These are phyloP conservation scores for Erebia aethiops DNA, from an alignment of 2,888 invertebrate genomes.

Conservation along the genomic window DNA sequence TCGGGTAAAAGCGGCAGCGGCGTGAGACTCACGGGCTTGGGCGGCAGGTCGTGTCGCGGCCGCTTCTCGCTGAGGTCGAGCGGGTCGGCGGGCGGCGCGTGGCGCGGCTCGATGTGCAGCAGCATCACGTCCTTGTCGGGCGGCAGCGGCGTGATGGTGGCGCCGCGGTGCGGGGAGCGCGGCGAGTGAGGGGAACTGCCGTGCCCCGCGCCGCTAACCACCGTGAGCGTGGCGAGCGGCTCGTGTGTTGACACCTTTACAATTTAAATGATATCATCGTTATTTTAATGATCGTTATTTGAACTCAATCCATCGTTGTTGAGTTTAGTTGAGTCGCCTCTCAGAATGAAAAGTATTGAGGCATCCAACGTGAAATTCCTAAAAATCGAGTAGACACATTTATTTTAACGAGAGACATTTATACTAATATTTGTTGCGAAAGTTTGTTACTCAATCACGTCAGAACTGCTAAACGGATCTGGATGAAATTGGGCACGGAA, in stretches of 20 bases:
- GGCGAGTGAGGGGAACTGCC: constrained; percentile 56
- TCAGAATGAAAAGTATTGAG: too few species aligned
- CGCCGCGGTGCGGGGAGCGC: constrained; percentile 69
- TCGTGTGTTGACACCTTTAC: constrained; percentile 71
- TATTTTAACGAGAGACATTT: too few species aligned
- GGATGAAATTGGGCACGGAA: too few species aligned
- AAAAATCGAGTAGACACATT: too few species aligned
- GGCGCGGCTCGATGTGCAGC: constrained; percentile 79
- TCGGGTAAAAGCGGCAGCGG: too few species aligned
- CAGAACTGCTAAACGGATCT: too few species aligned
- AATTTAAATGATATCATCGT: constrained; percentile 42
- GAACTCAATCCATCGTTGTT: too few species aligned
- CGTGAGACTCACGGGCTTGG: constrained; percentile 55
- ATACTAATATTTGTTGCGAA: too few species aligned
- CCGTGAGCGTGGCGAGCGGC: constrained; percentile 86
- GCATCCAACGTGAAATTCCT: too few species aligned
- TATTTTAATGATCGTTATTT: too few species aligned
- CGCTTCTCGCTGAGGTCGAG: constrained; percentile 91
- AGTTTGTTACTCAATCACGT: too few species aligned
- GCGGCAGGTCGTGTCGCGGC: constrained; percentile 69
- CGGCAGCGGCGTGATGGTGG: constrained; percentile 85
- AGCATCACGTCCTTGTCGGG: constrained; percentile 87
- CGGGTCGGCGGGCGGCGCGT: constrained; percentile 71
- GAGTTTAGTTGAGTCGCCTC: too few species aligned
- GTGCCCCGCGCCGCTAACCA: constrained; percentile 77